Evolutionary conservation across 2,888 invertebrate genomes (phyloP).

Genomic region (Mesorhabditis belari): DNA sequence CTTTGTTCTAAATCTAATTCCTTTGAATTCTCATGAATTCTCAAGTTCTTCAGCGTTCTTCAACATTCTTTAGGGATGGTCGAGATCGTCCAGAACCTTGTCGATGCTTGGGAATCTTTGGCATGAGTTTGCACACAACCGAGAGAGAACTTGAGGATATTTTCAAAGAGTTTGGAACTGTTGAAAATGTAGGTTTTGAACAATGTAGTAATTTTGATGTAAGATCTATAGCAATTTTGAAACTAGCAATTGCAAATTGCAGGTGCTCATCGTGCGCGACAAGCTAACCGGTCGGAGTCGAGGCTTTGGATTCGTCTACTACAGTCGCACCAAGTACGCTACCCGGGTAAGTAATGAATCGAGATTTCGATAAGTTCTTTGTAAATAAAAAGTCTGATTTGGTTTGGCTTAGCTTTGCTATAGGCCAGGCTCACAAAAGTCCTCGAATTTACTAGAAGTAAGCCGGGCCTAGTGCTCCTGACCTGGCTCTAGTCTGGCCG

Average conservation of each 20-base stretch:
- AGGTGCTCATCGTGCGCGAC: slow-evolving; percentile 9
- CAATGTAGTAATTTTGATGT: slow-evolving; percentile 67
- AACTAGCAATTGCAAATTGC: too few relatives aligned
- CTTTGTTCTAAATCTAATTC: too few relatives aligned
- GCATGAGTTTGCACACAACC: slow-evolving; percentile 81
- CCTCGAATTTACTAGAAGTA: too few relatives aligned
- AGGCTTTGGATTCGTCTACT: slow-evolving; percentile 44
- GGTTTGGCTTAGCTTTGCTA: too few relatives aligned
- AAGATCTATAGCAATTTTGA: too few relatives aligned
- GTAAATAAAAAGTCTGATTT: too few relatives aligned
- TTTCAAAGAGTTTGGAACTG: slow-evolving; percentile 81
- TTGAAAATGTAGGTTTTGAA: slow-evolving; percentile 85
- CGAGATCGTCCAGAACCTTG: background rate
- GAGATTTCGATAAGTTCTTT: background rate
- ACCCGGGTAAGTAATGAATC: slow-evolving; percentile 5
- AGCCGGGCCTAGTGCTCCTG: too few relatives aligned
- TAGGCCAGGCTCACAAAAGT: too few relatives aligned
- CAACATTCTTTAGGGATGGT: too few relatives aligned
- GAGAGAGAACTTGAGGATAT: slow-evolving; percentile 84
- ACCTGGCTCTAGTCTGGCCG: too few relatives aligned
- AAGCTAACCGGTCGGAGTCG: slow-evolving; percentile 31
- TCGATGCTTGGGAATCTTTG: slow-evolving; percentile 87
- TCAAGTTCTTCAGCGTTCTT: too few relatives aligned
- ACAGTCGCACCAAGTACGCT: slow-evolving; percentile 18
- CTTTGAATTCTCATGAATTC: too few relatives aligned